Evolutionary conservation across 2,797 vertebrate species (phyloP).

Genomic region (Coregonus sp.): DNA sequence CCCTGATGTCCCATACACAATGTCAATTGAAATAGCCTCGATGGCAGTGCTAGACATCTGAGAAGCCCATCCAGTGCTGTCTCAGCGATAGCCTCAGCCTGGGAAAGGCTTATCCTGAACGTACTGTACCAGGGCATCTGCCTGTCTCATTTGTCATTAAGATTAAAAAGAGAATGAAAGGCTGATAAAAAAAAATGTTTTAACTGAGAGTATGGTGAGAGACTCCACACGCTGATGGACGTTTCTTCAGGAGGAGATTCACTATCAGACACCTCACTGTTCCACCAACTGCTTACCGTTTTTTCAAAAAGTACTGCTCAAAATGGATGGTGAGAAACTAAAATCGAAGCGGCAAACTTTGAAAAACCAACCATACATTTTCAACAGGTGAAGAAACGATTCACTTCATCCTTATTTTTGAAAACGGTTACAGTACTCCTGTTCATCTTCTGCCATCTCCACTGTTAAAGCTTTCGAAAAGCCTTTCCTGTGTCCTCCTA

Average conservation of each 20-base stretch:
- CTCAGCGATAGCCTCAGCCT: background rate
- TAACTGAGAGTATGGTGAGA: background rate
- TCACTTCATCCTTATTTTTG: too few species aligned
- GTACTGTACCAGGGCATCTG: background rate
- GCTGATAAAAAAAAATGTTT: background rate
- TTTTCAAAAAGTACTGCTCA: background rate
- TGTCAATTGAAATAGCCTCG: background rate
- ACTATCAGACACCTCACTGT: background rate
- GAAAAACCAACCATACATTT: background rate
- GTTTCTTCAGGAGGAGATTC: background rate
- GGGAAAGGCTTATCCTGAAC: background rate
- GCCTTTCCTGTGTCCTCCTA: constrained; percentile 72
- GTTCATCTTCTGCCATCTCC: too few species aligned
- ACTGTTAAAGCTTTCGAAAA: too few species aligned
- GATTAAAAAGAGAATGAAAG: constrained; percentile 2
- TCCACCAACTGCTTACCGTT: too few species aligned
- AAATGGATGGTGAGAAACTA: background rate
- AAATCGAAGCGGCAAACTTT: background rate
- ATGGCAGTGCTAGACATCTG: background rate
- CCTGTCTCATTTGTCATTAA: background rate
- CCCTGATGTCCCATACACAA: background rate
- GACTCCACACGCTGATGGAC: background rate
- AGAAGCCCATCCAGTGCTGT: background rate
- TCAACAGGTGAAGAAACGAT: too few species aligned
- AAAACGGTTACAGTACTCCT: too few species aligned